Evolutionary conservation across 2,888 invertebrate genomes (phyloP).

Genomic region (Lasioglossum figueresi): DNA sequence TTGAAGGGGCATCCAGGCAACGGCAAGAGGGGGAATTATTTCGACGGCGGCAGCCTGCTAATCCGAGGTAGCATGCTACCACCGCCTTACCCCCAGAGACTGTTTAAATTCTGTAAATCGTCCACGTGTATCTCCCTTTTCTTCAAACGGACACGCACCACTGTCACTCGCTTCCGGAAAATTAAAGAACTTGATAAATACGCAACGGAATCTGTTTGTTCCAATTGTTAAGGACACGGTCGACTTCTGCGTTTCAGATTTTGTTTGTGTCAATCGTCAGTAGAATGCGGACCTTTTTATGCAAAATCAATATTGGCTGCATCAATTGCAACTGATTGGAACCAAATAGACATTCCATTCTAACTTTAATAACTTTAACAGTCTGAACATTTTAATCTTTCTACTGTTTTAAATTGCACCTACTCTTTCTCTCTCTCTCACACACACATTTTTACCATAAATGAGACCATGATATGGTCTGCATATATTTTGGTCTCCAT

Average conservation of each 20-base stretch:
- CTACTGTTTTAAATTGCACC: too few relatives aligned
- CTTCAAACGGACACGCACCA: slow-evolving; percentile 27
- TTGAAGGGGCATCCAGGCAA: slow-evolving; percentile 60
- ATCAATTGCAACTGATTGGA: too few relatives aligned
- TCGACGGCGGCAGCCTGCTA: slow-evolving; percentile 71
- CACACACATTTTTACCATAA: too few relatives aligned
- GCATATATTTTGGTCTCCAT: too few relatives aligned
- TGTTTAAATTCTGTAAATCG: slow-evolving; percentile 83
- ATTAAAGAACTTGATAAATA: slow-evolving; percentile 37
- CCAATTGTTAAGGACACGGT: not conserved
- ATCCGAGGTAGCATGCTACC: slow-evolving; percentile 73
- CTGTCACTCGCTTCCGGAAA: slow-evolving; percentile 33
- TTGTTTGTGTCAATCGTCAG: not conserved
- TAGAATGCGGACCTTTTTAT: not conserved
- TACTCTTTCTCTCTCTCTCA: too few relatives aligned
- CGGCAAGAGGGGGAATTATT: slow-evolving; percentile 71
- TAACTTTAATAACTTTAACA: too few relatives aligned
- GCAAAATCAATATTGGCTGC: too few relatives aligned
- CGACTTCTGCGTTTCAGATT: not conserved
- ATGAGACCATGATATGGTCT: too few relatives aligned
- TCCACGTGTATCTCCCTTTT: slow-evolving; percentile 53
- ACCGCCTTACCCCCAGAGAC: slow-evolving; percentile 80
- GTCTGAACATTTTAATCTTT: too few relatives aligned
- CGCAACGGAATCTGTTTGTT: not conserved
- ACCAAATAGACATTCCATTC: too few relatives aligned